Evolutionary conservation across 1,140 invertebrate genomes (phyloP).

Genomic region (Araneus ventricosus): DNA sequence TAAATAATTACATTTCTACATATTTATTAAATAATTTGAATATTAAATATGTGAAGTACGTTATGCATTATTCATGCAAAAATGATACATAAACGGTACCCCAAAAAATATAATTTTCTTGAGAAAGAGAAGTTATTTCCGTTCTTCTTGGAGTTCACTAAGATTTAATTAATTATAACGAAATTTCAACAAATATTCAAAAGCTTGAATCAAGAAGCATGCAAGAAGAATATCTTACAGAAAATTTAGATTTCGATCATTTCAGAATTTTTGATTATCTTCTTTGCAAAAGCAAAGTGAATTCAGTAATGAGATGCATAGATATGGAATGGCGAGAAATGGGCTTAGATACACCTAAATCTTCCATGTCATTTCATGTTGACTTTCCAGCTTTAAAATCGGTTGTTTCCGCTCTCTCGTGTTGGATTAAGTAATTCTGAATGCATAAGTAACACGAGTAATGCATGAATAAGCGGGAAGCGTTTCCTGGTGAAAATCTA

Average conservation of each 20-base stretch:
- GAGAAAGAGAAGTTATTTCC: too few species aligned
- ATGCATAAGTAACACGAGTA: slow-evolving; percentile 1
- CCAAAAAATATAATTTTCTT: too few species aligned
- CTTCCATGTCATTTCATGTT: neutral
- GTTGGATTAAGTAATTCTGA: slow-evolving; percentile 17
- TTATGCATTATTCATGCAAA: too few species aligned
- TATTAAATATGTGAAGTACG: too few species aligned
- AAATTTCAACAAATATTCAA: neutral
- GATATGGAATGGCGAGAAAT: neutral
- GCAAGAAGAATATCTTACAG: too few species aligned
- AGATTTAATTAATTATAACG: neutral
- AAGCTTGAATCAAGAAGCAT: neutral
- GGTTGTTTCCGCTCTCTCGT: neutral
- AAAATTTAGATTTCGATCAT: neutral
- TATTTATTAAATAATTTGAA: too few species aligned
- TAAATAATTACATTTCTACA: too few species aligned
- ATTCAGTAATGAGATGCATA: neutral
- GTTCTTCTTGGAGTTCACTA: neutral
- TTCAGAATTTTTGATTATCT: neutral
- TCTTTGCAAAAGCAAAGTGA: neutral
- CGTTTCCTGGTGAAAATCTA: neutral
- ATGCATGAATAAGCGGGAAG: neutral
- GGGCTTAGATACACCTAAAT: neutral
- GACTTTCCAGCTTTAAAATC: neutral
- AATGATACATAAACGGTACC: too few species aligned